Evolutionary conservation across 2,797 vertebrate genomes (phyloP).

Genomic region (Acropternis orthonyx): DNA sequence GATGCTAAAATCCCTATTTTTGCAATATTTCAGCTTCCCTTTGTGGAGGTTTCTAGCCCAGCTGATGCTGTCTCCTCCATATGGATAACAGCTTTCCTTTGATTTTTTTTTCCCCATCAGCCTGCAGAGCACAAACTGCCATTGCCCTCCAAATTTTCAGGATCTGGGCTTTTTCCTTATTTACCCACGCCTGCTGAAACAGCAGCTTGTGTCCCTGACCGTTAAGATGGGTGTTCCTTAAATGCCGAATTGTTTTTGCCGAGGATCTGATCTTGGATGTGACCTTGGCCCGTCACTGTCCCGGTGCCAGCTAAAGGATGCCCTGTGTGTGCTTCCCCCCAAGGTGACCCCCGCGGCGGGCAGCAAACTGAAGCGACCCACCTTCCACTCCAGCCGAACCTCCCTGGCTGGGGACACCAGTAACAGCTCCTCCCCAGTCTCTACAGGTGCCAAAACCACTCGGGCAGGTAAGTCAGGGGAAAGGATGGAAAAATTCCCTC

Average conservation of each 20-base stretch:
- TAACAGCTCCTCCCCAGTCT: slow-evolving; percentile 80
- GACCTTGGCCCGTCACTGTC: accelerated
- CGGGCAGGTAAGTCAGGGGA: slow-evolving; percentile 80
- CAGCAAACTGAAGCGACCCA: slow-evolving; percentile 92
- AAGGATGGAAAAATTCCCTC: background rate
- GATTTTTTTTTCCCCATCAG: background rate
- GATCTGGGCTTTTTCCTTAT: background rate
- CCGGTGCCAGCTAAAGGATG: background rate
- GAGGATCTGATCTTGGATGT: accelerated
- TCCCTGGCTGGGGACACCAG: slow-evolving; percentile 93
- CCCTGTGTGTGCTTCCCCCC: background rate
- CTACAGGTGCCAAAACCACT: slow-evolving; percentile 82
- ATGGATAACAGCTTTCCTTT: background rate
- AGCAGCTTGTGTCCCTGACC: background rate
- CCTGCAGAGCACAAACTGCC: background rate
- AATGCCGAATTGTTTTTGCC: background rate
- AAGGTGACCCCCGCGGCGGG: slow-evolving; percentile 83
- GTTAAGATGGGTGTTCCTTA: background rate
- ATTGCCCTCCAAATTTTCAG: background rate
- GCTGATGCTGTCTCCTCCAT: background rate
- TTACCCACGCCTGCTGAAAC: background rate
- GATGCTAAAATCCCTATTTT: background rate
- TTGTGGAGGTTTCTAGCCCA: background rate
- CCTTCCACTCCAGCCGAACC: slow-evolving; percentile 94
- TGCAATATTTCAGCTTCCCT: background rate